Conservation (phyloP, 2,888 invertebrate species). For the Perdita meconis region DNA sequence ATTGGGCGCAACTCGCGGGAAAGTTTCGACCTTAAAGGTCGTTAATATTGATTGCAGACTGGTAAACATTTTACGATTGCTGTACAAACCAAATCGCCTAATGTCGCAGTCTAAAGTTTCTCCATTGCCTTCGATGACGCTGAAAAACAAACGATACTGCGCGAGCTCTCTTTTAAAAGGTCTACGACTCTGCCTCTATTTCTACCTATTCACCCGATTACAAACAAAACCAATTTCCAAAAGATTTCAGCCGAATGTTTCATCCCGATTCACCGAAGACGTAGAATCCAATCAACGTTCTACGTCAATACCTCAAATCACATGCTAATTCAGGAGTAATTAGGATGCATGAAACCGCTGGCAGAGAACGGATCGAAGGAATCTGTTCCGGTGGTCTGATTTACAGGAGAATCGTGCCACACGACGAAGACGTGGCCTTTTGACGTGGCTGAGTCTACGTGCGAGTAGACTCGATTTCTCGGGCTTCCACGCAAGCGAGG, state of each 20-base stretch:
- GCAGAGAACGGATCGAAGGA: not conserved
- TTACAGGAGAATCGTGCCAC: conserved; percentile 10
- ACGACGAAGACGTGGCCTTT: conserved; percentile 24
- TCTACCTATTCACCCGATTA: no score
- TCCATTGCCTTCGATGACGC: not conserved
- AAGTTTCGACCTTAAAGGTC: not conserved
- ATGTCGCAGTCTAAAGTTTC: not conserved
- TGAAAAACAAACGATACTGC: no score
- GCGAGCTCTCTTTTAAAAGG: no score
- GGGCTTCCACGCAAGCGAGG: conserved; percentile 65
- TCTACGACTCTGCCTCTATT: no score
- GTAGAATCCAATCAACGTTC: no score
- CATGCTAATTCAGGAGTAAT: no score
- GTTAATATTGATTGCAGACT: conserved; percentile 1
- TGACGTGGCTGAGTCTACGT: not conserved
- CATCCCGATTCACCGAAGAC: no score
- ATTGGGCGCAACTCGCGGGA: not conserved
- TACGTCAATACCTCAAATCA: no score
- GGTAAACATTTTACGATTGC: conserved; percentile 2
- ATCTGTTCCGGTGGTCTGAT: not conserved
- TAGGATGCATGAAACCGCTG: not conserved
- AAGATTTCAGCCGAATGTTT: no score
- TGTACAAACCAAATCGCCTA: not conserved
- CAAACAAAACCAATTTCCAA: no score
- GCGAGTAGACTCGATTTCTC: conserved; percentile 50